These are phyloP conservation scores for Drosophila seguyi DNA, from an alignment of 1,140 invertebrate species.

Conservation along the genomic window DNA sequence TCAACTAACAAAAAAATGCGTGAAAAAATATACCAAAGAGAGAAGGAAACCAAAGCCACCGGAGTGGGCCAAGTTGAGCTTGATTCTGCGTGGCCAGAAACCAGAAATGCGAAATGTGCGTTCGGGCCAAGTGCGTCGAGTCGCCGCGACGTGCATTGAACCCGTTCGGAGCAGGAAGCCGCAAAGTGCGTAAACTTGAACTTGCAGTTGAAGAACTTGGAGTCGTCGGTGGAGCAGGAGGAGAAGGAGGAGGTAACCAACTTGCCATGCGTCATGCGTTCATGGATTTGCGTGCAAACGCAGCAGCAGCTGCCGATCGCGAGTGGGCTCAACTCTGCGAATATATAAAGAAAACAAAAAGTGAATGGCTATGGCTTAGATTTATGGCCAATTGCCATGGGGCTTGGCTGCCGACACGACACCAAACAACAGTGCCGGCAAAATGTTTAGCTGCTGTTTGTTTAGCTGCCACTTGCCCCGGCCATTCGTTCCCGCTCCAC, in stretches of 20 bases:
- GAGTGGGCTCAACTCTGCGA: background rate
- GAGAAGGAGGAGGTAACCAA: conserved; percentile 2
- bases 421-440: conserved; percentile 66
- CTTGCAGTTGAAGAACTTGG: conserved; percentile 40
- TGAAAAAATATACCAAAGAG: conserved; percentile 24
- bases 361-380: conserved; percentile 71
- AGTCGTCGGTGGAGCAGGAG: background rate
- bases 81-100: conserved; percentile 53
- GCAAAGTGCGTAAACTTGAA: conserved; percentile 75
- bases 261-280: conserved; percentile 56
- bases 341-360: conserved; percentile 55
- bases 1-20: conserved; percentile 43
- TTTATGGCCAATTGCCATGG: conserved; percentile 77
- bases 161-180: conserved; percentile 59
- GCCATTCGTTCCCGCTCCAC: background rate
- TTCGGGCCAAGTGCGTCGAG: conserved; percentile 52
- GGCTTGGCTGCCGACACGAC: conserved; percentile 80
- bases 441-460: conserved; percentile 64
- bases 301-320: conserved; percentile 29
- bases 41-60: background rate
- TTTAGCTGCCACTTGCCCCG: conserved; percentile 32
- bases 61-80: conserved; percentile 62
- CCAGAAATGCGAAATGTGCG: conserved; percentile 45
- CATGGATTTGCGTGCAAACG: conserved; percentile 52
- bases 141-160: conserved; percentile 46